Conservation (phyloP, 2,797 vertebrate genomes). For the Oceanodroma leucorhoa region DNA sequence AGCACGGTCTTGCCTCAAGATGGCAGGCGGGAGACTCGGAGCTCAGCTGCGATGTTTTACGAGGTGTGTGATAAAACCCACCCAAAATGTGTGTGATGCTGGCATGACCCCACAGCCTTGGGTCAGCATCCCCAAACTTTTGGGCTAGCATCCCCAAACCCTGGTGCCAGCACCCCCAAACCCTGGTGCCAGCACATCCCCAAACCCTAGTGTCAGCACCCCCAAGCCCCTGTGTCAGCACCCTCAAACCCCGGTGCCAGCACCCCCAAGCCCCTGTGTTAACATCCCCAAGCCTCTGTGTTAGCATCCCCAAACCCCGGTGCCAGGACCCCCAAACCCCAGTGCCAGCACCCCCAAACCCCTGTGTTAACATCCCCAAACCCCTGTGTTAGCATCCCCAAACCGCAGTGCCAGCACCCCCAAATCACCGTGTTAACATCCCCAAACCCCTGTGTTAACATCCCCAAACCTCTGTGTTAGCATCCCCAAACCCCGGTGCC, state of each 20-base stretch:
- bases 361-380: accelerated
- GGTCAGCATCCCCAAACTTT: neutral
- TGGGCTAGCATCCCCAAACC: accelerated
- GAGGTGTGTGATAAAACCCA: neutral
- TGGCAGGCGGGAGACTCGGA: conserved; percentile 11
- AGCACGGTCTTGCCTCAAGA: neutral
- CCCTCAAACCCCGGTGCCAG: neutral
- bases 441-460: accelerated
- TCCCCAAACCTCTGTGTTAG: too few relatives aligned
- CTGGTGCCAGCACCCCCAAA: neutral
- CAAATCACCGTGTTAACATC: neutral
- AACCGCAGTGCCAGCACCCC: too few relatives aligned
- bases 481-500: neutral
- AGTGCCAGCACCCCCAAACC: too few relatives aligned
- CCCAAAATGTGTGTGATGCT: accelerated
- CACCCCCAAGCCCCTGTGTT: neutral
- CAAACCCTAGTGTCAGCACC: neutral
- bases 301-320: too few relatives aligned
- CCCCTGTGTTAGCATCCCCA: accelerated
- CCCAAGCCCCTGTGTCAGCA: accelerated
- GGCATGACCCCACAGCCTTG: neutral
- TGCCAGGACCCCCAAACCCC: too few relatives aligned
- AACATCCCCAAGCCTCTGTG: too few relatives aligned
- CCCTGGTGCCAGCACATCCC: neutral
- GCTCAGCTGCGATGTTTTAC: accelerated